phyloP scores from a whole-genome alignment of 2,797 vertebrate genomes.

The Schizopygopsis pylzovi region DNA sequence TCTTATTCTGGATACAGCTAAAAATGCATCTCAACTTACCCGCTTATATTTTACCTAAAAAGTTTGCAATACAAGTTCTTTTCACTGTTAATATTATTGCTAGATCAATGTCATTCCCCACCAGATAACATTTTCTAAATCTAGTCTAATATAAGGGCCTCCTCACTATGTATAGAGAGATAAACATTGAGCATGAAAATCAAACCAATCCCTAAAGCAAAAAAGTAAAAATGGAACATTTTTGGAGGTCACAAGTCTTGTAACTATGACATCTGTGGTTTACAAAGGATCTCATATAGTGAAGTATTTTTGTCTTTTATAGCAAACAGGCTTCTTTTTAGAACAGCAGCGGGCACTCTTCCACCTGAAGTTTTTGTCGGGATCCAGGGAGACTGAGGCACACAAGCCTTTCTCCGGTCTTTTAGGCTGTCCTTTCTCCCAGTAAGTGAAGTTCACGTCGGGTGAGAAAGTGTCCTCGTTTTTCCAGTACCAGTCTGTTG shows the following conservation, averaged over 20 bases:
- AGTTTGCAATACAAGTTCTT: background rate
- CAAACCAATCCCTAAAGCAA: too few relatives aligned
- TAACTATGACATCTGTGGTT: background rate
- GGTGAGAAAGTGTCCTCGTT: accelerated
- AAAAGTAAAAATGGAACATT: background rate
- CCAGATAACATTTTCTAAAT: background rate
- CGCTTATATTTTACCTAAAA: too few relatives aligned
- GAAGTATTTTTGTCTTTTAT: background rate
- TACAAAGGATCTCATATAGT: background rate
- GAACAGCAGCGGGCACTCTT: slow-evolving; percentile 67
- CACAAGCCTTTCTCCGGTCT: slow-evolving; percentile 62
- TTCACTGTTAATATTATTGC: background rate
- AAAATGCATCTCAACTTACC: background rate
- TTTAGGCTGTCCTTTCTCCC: slow-evolving; percentile 64
- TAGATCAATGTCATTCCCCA: background rate
- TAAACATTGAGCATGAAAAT: too few relatives aligned
- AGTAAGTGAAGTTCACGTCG: slow-evolving; percentile 51
- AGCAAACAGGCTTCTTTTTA: slow-evolving; percentile 68
- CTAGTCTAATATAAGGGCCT: background rate
- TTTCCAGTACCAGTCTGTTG: slow-evolving; percentile 74
- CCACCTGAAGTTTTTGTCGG: slow-evolving; percentile 58
- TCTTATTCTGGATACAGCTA: background rate
- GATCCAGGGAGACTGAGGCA: slow-evolving; percentile 56
- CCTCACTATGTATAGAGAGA: background rate
- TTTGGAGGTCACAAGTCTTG: background rate